Conservation (phyloP, 2,888 invertebrate genomes). For the Agapetus fuscipes region DNA sequence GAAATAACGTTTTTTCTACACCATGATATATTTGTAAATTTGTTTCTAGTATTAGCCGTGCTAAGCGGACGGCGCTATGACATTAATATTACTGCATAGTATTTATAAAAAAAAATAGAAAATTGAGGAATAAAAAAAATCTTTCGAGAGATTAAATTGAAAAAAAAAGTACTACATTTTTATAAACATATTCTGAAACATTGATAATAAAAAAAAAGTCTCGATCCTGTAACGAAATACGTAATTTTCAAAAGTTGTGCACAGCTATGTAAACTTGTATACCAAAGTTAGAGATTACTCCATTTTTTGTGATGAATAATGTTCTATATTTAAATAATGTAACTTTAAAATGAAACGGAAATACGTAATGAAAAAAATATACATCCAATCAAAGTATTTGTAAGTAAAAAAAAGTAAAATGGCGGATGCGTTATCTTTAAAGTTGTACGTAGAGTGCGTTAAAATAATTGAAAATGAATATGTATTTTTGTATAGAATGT, state of each 20-base stretch:
- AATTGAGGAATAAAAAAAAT: conserved; percentile 16
- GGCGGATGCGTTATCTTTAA: conserved; percentile 9
- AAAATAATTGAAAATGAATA: conserved; percentile 17
- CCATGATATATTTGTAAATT: conserved; percentile 32
- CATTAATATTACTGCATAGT: conserved; percentile 21
- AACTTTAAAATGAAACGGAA: conserved; percentile 13
- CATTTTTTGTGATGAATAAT: conserved; percentile 17
- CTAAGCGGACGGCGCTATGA: conserved; percentile 24
- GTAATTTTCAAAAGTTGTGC: conserved; percentile 21
- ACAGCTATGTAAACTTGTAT: conserved; percentile 27
- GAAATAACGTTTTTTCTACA: conserved; percentile 20
- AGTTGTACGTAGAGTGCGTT: conserved; percentile 16
- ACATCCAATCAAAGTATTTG: conserved; percentile 14
- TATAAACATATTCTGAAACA: conserved; percentile 21
- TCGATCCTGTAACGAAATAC: conserved; percentile 15
- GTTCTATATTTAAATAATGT: conserved; percentile 16
- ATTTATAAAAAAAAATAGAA: conserved; percentile 19
- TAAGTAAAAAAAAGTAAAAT: conserved; percentile 9
- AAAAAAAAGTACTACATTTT: conserved; percentile 15
- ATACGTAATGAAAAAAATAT: conserved; percentile 20
- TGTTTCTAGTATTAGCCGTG: conserved; percentile 33
- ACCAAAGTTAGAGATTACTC: conserved; percentile 42
- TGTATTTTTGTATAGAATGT: conserved; percentile 20
- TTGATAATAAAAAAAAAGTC: conserved; percentile 16
- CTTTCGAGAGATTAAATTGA: conserved; percentile 9